Conservation (phyloP, 2,797 vertebrate genomes). For the Pangasius mekongensis region DNA sequence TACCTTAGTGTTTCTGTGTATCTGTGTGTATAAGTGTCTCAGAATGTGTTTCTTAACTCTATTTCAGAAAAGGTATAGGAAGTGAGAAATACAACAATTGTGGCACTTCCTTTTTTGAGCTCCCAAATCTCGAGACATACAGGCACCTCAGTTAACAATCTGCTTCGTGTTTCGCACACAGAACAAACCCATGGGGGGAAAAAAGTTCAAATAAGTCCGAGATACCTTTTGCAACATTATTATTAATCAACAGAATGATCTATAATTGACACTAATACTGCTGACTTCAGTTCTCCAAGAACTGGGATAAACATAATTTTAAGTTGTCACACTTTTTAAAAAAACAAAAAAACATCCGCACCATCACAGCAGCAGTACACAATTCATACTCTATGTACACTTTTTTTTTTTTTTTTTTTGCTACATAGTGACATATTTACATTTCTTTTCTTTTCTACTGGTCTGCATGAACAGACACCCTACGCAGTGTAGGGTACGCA, state of each 20-base stretch:
- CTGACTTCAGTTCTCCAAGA: constrained; percentile 51
- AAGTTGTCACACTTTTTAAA: constrained; percentile 55
- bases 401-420: constrained; percentile 48
- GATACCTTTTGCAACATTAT: not conserved
- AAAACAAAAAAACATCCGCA: constrained; percentile 60
- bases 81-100: constrained; percentile 16
- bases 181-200: not conserved
- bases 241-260: constrained; percentile 46
- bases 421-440: constrained; percentile 64
- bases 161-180: not conserved
- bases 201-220: not conserved
- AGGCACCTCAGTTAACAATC: not conserved
- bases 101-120: constrained; percentile 15
- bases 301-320: constrained; percentile 30
- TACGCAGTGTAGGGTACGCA: constrained; percentile 43
- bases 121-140: not conserved
- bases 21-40: not conserved
- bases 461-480: constrained; percentile 39
- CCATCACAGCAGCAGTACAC: constrained; percentile 64
- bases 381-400: constrained; percentile 47
- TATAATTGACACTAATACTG: constrained; percentile 58
- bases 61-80: constrained; percentile 20
- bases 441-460: constrained; percentile 28
- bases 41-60: constrained; percentile 9
- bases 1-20: not conserved